Conservation (phyloP, 2,888 invertebrate genomes). For the Lepidochrysops patricia region DNA sequence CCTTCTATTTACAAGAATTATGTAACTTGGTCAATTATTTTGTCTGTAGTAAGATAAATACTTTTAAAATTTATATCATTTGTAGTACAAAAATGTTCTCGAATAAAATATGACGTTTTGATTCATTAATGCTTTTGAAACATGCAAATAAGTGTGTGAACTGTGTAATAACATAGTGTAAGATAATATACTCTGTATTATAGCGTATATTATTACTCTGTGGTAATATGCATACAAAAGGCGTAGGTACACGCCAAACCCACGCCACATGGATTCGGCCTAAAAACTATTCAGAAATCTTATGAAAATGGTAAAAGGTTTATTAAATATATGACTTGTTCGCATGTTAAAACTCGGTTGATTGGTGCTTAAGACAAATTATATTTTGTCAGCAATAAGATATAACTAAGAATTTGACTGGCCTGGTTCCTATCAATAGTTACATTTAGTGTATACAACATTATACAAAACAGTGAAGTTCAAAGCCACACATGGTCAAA, state of each 20-base stretch:
- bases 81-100: not conserved
- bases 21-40: not conserved
- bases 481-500: not conserved
- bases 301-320: too few species aligned
- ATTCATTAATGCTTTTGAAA: too few species aligned
- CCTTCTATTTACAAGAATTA: not conserved
- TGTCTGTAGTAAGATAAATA: not conserved
- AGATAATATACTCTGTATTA: too few species aligned
- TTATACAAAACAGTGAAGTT: not conserved
- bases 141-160: too few species aligned
- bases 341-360: not conserved
- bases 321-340: not conserved
- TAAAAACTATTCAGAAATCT: too few species aligned
- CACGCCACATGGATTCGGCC: too few species aligned
- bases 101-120: not conserved
- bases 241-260: too few species aligned
- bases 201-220: too few species aligned
- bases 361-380: not conserved
- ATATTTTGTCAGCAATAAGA: not conserved
- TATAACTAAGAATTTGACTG: not conserved
- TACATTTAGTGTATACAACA: not conserved
- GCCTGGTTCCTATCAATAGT: conserved; percentile 5
- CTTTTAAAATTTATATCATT: not conserved
- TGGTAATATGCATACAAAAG: too few species aligned
- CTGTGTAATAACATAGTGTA: too few species aligned